These are phyloP conservation scores for Ooceraea biroi DNA, from an alignment of 1,140 invertebrate genomes.

Conservation along the genomic window DNA sequence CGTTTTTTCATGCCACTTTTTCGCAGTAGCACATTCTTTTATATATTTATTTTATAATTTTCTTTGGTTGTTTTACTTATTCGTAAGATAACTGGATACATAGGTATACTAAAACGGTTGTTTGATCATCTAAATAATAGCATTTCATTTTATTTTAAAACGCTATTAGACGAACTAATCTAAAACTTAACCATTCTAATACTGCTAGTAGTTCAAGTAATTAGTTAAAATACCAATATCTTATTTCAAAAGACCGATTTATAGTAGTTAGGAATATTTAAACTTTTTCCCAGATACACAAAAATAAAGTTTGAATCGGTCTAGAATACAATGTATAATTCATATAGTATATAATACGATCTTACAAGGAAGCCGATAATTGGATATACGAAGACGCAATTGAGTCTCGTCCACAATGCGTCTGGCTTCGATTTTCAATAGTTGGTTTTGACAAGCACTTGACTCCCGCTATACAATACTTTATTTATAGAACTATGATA, in stretches of 20 bases:
- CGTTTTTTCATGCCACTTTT: constrained; percentile 11
- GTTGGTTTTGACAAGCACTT: constrained; percentile 77
- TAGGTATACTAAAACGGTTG: not conserved
- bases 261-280: constrained; percentile 6
- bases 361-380: constrained; percentile 76
- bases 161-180: not conserved
- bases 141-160: constrained; percentile 12
- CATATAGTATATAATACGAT: constrained; percentile 74
- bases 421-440: constrained; percentile 81
- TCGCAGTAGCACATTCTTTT: not conserved
- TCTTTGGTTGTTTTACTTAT: not conserved
- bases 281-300: not conserved
- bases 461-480: constrained; percentile 63
- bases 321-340: constrained; percentile 73
- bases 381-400: constrained; percentile 74
- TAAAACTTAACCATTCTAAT: not conserved
- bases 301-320: constrained; percentile 36
- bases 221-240: not conserved
- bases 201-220: not conserved
- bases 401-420: constrained; percentile 68
- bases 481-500: constrained; percentile 45
- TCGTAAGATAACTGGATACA: not conserved
- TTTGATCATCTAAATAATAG: not conserved
- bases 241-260: not conserved
- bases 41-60: not conserved